Evolutionary conservation across 2,888 invertebrate genomes (phyloP).

Genomic region (Sussaba pulchella): DNA sequence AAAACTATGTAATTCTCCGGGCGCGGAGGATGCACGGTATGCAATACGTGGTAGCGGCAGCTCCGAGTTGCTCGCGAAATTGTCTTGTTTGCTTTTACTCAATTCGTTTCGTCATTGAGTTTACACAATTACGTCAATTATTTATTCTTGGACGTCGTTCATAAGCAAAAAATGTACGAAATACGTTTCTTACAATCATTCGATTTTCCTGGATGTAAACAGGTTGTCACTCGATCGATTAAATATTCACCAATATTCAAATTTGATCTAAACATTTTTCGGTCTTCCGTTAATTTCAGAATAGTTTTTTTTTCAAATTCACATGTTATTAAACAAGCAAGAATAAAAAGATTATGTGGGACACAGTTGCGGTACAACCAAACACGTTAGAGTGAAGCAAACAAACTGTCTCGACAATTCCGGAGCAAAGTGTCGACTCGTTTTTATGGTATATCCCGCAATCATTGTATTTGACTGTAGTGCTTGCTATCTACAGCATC

Average conservation of each 20-base stretch:
- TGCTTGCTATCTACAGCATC: constrained; percentile 78
- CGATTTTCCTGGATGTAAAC: neutral
- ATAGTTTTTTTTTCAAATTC: too few relatives aligned
- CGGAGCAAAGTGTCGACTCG: neutral
- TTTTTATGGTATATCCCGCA: constrained; percentile 63
- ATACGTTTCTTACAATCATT: too few relatives aligned
- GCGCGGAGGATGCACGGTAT: constrained; percentile 72
- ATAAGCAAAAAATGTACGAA: too few relatives aligned
- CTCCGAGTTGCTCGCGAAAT: constrained; percentile 66
- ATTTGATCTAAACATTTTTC: neutral
- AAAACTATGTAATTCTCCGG: constrained; percentile 81
- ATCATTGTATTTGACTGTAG: constrained; percentile 77
- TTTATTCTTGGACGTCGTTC: too few relatives aligned
- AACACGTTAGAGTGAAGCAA: too few relatives aligned
- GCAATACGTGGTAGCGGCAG: constrained; percentile 73
- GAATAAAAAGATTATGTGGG: too few relatives aligned
- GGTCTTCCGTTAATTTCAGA: too few relatives aligned
- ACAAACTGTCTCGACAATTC: neutral
- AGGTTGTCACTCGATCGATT: too few relatives aligned
- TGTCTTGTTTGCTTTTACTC: constrained; percentile 67
- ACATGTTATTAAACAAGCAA: too few relatives aligned
- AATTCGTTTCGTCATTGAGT: constrained; percentile 4
- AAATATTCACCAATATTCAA: too few relatives aligned
- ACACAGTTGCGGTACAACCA: too few relatives aligned
- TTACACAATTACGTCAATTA: constrained; percentile 5